Percentiles rank a stretch among this genome's conserved stretches.
Conservation (phyloP, 2,888 invertebrate genomes). For the Scelioninae gen. 2 region DNA sequence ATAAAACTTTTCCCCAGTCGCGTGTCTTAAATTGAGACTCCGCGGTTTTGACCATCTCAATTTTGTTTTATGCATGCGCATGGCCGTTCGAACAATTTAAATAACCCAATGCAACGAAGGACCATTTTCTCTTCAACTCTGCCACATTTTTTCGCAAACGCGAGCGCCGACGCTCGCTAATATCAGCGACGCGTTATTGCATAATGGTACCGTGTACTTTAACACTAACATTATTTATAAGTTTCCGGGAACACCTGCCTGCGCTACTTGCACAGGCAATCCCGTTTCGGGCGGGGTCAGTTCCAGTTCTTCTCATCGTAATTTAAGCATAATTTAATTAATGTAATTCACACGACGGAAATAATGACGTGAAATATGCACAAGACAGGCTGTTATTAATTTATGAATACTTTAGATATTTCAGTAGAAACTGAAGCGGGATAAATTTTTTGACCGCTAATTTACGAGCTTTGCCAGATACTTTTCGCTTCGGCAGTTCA, state of each 20-base stretch:
- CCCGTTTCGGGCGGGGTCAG: slow-evolving; percentile 37
- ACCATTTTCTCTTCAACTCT: not conserved
- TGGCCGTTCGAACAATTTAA: no score
- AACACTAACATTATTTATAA: slow-evolving; percentile 62
- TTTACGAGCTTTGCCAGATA: no score
- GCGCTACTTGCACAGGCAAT: slow-evolving; percentile 54
- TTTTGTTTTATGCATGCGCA: no score
- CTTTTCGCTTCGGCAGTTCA: no score
- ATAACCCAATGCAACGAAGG: not conserved
- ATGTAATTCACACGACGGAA: slow-evolving; percentile 30
- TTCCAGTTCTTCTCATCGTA: slow-evolving; percentile 45
- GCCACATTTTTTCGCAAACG: no score
- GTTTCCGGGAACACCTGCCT: slow-evolving; percentile 64
- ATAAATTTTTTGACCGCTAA: slow-evolving; percentile 11
- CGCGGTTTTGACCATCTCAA: no score
- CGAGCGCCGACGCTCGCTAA: slow-evolving; percentile 23
- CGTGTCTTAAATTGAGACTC: no score
- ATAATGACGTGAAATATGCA: slow-evolving; percentile 31
- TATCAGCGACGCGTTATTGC: slow-evolving; percentile 51
- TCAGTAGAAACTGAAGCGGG: slow-evolving; percentile 24
- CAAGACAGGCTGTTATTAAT: slow-evolving; percentile 29
- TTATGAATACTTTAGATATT: slow-evolving; percentile 24
- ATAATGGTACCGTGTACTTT: slow-evolving; percentile 57
- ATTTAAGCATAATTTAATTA: slow-evolving; percentile 38
- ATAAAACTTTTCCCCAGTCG: no score